Conservation (phyloP, 2,797 vertebrate species). For the Gobio occitaniae region DNA sequence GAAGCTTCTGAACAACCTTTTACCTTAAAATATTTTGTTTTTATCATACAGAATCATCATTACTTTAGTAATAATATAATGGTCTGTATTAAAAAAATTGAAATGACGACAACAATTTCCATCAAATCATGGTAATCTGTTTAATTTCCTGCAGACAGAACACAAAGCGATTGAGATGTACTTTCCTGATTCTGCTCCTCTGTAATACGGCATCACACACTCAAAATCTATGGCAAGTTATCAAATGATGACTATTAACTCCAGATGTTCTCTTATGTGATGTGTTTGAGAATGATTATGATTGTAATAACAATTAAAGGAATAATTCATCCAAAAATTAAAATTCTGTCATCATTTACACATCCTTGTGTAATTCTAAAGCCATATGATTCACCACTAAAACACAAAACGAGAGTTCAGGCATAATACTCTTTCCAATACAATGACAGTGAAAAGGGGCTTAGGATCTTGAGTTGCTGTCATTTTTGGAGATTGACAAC, state of each 20-base stretch:
- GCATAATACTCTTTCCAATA: not conserved
- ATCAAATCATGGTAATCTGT: conserved; percentile 8
- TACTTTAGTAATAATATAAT: conserved; percentile 1
- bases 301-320: not conserved
- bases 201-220: not conserved
- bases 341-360: not conserved
- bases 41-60: not conserved
- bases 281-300: not conserved
- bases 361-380: not conserved
- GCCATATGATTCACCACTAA: not conserved
- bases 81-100: not conserved
- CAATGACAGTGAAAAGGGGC: not conserved
- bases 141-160: conserved; percentile 16
- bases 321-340: not conserved
- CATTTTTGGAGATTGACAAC: not conserved
- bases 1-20: not conserved
- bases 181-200: not conserved
- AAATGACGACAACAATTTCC: conserved; percentile 9
- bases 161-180: conserved; percentile 3
- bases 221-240: not conserved
- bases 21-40: not conserved
- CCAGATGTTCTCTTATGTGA: not conserved
- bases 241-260: not conserved
- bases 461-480: not conserved
- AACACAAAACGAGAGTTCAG: not conserved